These are phyloP conservation scores for Nipponia nippon DNA, from an alignment of 2,113 vertebrate species.

Conservation along the genomic window DNA sequence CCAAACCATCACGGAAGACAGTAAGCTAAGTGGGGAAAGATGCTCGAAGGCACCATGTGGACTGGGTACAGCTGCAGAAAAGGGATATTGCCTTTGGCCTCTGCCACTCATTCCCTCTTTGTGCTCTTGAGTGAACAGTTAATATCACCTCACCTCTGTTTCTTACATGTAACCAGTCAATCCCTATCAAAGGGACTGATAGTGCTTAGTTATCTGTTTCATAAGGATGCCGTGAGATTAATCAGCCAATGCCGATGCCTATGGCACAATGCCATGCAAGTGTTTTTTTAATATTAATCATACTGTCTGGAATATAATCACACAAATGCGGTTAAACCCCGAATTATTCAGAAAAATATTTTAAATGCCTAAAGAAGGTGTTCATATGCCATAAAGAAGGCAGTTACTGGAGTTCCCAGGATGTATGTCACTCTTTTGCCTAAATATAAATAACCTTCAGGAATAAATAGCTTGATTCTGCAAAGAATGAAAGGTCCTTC, in stretches of 20 bases:
- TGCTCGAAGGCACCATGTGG: background rate
- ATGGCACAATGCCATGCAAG: background rate
- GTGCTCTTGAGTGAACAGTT: background rate
- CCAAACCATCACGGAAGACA: background rate
- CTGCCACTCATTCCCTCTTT: background rate
- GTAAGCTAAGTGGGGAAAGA: background rate
- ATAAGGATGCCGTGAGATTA: background rate
- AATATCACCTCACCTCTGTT: background rate
- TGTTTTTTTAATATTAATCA: background rate
- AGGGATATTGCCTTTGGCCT: background rate
- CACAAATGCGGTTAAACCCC: background rate
- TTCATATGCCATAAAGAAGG: background rate
- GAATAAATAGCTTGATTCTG: background rate
- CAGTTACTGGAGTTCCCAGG: background rate
- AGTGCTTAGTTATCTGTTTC: background rate
- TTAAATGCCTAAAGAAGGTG: background rate
- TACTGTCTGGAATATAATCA: background rate
- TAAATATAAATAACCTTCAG: background rate
- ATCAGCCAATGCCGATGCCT: background rate
- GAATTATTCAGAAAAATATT: background rate
- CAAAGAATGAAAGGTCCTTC: background rate
- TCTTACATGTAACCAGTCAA: background rate
- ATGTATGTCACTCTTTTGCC: background rate
- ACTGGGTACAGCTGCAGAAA: background rate
- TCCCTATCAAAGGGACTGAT: background rate